Base-by-base conservation (phyloP, 2,113 vertebrate species). In the Engraulis encrasicolus region DNA sequence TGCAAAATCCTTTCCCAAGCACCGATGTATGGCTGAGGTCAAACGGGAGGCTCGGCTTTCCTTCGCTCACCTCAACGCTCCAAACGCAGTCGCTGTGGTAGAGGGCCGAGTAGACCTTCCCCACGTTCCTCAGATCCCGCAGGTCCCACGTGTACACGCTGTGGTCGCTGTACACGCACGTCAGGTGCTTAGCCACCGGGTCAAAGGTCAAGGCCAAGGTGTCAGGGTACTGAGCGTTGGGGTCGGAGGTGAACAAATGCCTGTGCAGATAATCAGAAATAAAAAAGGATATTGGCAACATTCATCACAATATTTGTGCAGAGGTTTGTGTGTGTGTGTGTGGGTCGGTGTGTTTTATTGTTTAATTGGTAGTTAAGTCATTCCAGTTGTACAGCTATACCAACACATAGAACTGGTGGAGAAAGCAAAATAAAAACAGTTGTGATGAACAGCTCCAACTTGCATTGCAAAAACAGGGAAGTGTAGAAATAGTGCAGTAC, bases 21-120 rank as follows among this genome's bases (percentile, higher is more conserved):
- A 18, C 19, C n/a, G 5, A 20, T 20, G n/a, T n/a, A n/a, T n/a
- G 20, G n/a, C 18, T 58, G 18, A 19, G 52, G 1, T 20, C 52
- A 1, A 58, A n/a, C n/a, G n/a, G n/a, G n/a, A n/a, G n/a, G n/a
- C n/a, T n/a, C n/a, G n/a, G n/a, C n/a, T n/a, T n/a, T n/a, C 52
- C 18, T 20, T 2, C 6, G 31, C 58, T 31, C 78, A 98, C 97
- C 95, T 98, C 95, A 0, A 97, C 79, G 0, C 94, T 95, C 97
- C 97, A 99, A 66, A 98, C 93, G 9, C 95, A 95, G 83, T 95
- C 92, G 88, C 96, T 97, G 91, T 98, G 97, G 92, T 97, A 99
- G 50, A 97, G 95, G 0, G 97, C 96, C 0, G 96, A 97, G 93
- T 96, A 96, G 6, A 97, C 84, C 86, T 95, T 96, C 49, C 79